Evolutionary conservation across 2,113 vertebrate species (phyloP).

Genomic region (Crocuta crocuta): DNA sequence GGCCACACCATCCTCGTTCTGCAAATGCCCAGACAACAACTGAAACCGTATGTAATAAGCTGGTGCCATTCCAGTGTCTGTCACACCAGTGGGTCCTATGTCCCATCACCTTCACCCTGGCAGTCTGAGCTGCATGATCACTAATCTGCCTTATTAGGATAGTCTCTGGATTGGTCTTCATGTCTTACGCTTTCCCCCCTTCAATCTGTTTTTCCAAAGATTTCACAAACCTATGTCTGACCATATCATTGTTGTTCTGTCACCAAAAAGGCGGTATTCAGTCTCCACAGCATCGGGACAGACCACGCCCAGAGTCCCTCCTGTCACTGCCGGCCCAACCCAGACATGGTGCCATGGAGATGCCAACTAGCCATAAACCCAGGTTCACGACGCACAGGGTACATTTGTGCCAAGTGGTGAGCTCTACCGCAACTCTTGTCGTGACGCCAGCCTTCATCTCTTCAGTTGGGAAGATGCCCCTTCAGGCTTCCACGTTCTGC

Average conservation of each 20-base stretch:
- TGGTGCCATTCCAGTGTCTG: neutral
- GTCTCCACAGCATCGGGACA: neutral
- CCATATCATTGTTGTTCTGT: too few relatives aligned
- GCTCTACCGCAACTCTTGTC: neutral
- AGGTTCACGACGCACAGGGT: neutral
- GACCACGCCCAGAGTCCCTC: too few relatives aligned
- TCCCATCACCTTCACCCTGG: too few relatives aligned
- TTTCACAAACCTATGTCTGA: too few relatives aligned
- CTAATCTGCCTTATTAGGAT: too few relatives aligned
- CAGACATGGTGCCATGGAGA: neutral
- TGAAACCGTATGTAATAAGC: neutral
- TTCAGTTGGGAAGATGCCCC: neutral
- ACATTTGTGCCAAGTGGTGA: too few relatives aligned
- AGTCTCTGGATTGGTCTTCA: neutral
- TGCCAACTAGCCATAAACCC: neutral
- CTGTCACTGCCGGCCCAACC: neutral
- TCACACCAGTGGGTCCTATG: neutral
- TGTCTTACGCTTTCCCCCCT: neutral
- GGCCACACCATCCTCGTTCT: neutral
- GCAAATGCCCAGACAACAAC: too few relatives aligned
- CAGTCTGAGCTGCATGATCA: neutral
- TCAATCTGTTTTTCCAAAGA: neutral
- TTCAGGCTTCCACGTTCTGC: neutral
- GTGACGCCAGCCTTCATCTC: too few relatives aligned
- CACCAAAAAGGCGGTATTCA: neutral